phyloP scores from a whole-genome alignment of 2,113 vertebrate genomes.

The Pelecanus crispus region DNA sequence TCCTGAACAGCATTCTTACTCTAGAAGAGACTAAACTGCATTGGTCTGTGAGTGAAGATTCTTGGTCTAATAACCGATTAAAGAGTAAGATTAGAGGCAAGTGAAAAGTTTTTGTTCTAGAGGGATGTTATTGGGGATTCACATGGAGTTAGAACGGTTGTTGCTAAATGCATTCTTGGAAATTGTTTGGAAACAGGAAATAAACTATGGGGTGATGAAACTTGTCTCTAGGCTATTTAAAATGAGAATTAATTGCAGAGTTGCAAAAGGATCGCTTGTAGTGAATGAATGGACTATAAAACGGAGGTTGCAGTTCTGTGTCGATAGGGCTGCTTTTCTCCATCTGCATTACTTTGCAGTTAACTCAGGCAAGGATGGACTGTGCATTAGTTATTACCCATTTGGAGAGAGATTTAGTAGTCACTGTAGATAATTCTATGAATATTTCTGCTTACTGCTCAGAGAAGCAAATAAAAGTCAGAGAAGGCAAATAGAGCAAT shows the following conservation, averaged over 20 bases:
- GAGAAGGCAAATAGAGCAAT: not conserved
- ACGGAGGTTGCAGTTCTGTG: not conserved
- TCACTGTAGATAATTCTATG: not conserved
- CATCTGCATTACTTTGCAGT: not conserved
- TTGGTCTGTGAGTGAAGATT: not conserved
- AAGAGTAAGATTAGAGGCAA: not conserved
- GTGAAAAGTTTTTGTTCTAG: not conserved
- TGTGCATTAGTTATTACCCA: not conserved
- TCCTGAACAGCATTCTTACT: not conserved
- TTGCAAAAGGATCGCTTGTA: not conserved
- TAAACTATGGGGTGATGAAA: not conserved
- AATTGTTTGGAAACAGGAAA: not conserved
- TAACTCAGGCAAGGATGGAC: not conserved
- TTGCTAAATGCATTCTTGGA: not conserved
- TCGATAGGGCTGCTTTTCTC: not conserved
- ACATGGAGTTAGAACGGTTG: too few relatives aligned
- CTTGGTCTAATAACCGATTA: not conserved
- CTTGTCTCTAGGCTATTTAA: not conserved
- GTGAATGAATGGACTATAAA: not conserved
- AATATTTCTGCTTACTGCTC: constrained; percentile 10
- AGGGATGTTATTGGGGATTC: not conserved
- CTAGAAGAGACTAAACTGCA: not conserved
- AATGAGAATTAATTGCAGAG: not conserved
- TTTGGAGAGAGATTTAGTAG: constrained; percentile 8
- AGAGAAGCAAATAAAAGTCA: not conserved